Percentiles rank a stretch among this genome's conserved stretches.
These are phyloP conservation scores for Nasonia oneida DNA, from an alignment of 2,888 invertebrate species.

Conservation along the genomic window DNA sequence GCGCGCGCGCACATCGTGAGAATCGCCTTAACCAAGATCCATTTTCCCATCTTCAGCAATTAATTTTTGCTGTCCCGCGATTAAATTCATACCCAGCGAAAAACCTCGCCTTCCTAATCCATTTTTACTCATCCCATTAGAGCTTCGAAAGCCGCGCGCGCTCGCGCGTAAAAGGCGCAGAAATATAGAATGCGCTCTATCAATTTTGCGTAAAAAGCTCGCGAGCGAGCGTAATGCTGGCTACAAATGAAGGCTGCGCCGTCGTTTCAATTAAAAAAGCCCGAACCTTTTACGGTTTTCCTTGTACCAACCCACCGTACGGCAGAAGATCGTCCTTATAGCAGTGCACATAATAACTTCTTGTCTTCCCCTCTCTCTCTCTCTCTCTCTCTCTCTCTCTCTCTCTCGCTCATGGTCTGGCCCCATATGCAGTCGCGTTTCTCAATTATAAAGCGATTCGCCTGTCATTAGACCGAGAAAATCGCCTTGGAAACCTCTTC, in stretches of 20 bases:
- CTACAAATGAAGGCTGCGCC: neutral
- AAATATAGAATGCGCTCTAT: neutral
- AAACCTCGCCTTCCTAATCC: neutral
- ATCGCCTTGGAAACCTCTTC: constrained; percentile 43
- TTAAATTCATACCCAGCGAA: neutral
- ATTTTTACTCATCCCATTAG: neutral
- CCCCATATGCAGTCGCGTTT: constrained; percentile 44
- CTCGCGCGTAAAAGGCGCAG: neutral
- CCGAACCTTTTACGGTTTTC: constrained; percentile 28
- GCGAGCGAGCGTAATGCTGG: neutral
- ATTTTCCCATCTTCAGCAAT: neutral
- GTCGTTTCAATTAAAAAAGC: constrained; percentile 2
- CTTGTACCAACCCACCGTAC: neutral
- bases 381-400: constrained; percentile 25
- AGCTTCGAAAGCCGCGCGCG: too few species aligned
- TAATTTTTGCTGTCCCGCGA: neutral
- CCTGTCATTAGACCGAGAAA: constrained; percentile 55
- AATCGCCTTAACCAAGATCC: neutral
- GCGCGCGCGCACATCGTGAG: neutral
- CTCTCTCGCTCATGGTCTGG: neutral
- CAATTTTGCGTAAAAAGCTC: neutral
- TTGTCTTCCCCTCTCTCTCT: constrained; percentile 23
- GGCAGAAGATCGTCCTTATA: neutral
- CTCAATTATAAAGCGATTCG: constrained; percentile 59
- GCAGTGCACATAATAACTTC: constrained; percentile 45